phyloP scores from a whole-genome alignment of 1,140 invertebrate genomes.

The Homalodisca vitripennis region DNA sequence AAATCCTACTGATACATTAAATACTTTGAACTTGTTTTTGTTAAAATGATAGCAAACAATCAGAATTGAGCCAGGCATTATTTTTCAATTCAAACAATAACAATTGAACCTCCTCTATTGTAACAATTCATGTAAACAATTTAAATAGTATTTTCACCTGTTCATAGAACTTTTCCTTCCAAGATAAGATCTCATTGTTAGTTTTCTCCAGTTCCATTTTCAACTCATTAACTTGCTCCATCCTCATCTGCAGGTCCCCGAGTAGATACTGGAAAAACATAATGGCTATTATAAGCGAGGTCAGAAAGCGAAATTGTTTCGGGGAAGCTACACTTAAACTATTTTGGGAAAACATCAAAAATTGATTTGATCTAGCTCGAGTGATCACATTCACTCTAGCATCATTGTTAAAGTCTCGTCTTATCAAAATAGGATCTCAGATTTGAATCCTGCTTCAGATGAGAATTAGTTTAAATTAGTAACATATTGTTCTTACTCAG shows the following conservation, averaged over 20 bases:
- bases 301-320: no score
- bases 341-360: no score
- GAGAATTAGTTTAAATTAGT: no score
- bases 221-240: slow-evolving; percentile 18
- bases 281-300: background rate
- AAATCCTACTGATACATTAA: background rate
- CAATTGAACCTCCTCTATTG: background rate
- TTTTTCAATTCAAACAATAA: background rate
- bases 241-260: slow-evolving; percentile 35
- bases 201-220: slow-evolving; percentile 9
- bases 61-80: background rate
- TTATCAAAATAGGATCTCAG: no score
- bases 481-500: no score
- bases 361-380: no score
- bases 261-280: slow-evolving; percentile 25
- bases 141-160: slow-evolving; percentile 13
- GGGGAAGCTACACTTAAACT: no score
- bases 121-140: no score
- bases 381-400: no score
- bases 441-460: no score
- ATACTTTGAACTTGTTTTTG: background rate
- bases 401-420: no score
- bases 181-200: background rate
- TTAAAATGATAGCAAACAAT: background rate
- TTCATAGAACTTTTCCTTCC: slow-evolving; percentile 18